A percentile compares a stretch with the other conserved stretches of the same genome.
phyloP scores from a whole-genome alignment of 2,888 invertebrate species.

The Dusona sp. region DNA sequence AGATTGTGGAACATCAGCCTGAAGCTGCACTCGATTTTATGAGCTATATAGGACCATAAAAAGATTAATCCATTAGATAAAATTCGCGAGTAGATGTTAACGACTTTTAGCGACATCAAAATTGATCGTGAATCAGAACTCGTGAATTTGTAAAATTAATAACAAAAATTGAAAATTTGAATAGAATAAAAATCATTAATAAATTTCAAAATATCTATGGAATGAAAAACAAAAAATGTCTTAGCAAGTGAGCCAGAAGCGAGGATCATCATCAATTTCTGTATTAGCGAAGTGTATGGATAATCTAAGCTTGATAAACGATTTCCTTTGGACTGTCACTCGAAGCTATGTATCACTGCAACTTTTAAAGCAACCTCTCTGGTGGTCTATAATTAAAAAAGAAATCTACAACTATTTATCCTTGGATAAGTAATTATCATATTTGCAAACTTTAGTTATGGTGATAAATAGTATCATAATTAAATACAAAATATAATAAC shows the following conservation, averaged over 20 bases:
- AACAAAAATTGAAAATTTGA: background rate
- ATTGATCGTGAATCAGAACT: background rate
- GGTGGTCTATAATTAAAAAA: background rate
- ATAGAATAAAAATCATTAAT: background rate
- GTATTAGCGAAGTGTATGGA: constrained; percentile 14
- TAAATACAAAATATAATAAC: background rate
- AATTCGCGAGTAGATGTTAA: background rate
- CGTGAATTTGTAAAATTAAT: background rate
- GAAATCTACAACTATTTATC: background rate
- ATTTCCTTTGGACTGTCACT: constrained; percentile 20
- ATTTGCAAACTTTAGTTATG: background rate
- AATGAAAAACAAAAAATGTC: background rate
- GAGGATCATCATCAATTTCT: constrained; percentile 33
- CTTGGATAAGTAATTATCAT: background rate
- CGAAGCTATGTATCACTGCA: background rate
- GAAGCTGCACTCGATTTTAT: background rate
- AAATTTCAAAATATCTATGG: constrained; percentile 4
- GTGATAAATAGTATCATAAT: background rate
- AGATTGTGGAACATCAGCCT: background rate
- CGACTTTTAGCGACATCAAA: background rate
- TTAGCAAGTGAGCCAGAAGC: constrained; percentile 1
- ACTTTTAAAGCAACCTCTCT: background rate
- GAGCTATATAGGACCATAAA: background rate
- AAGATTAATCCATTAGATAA: background rate
- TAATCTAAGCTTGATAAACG: constrained; percentile 50